Base-by-base conservation (phyloP, 2,113 vertebrate genomes). In the Nerophis lumbriciformis region DNA sequence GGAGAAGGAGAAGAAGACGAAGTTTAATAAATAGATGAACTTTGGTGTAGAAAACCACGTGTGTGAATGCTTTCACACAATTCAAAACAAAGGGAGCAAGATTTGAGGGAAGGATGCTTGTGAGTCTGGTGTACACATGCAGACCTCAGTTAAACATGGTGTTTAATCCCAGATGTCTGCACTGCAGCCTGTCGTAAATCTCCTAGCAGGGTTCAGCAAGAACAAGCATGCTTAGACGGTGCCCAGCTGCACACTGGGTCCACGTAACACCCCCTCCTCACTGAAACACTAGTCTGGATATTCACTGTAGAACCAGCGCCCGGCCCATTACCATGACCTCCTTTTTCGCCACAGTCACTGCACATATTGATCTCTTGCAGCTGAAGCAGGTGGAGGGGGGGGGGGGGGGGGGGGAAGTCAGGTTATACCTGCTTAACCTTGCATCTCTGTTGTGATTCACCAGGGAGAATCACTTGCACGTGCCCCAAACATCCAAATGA, bases 161-260 rank as follows among this genome's bases (percentile, higher is more conserved):
- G 76, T 82, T 68, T 79, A 83, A 87, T 88, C 86, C 79, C 73
- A 39, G 9, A 69, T 73, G 78, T 78, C 74, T 81, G 77, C 64
- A 71, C 72, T 81, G 77, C 64, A 71, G 71, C 65, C 37, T 11
- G 61, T 82, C 66, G 37, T 84, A 87, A 88, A 89, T 87, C 81
- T 88, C 78, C 66, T 65, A 49, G 57, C 63, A 47, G 62, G 12
- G 54, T 53, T 62, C 6, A 59, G 53, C 73, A 76, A 75, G 67
- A 73, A 65, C 80, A 73, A 78, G 71, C 68, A 48, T 56, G 64
- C 78, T 61, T 39, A 37, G 54, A 76, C 7, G 48, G 3, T 63
- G 58, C 73, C 75, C 78, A 79, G 84, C 81, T 85, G 81, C 71
- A 72, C 53, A 48, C 55, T 50, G 58, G 66, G 50, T 7, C 68